These are phyloP conservation scores for Zelostemma sp. DNA, from an alignment of 1,140 invertebrate genomes.

Conservation along the genomic window DNA sequence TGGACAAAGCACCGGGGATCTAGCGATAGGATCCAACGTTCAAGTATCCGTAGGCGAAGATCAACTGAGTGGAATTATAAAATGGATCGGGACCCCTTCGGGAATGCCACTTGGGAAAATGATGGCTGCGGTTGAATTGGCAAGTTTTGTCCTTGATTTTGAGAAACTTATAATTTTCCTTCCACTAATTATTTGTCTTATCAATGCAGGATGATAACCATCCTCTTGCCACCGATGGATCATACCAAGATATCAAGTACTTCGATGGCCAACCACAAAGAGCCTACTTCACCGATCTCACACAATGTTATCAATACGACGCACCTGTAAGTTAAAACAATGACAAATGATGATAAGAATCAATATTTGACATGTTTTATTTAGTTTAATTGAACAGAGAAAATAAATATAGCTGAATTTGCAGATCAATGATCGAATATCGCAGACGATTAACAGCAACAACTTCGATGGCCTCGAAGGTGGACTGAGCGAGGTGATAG, in stretches of 20 bases:
- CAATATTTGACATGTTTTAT: too few relatives aligned
- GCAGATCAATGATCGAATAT: constrained; percentile 45
- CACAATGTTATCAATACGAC: constrained; percentile 82
- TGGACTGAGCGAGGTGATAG: constrained; percentile 81
- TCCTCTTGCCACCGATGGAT: constrained; percentile 79
- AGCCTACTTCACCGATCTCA: constrained; percentile 83
- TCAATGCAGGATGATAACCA: constrained; percentile 80
- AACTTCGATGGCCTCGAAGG: constrained; percentile 78
- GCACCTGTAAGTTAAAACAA: constrained; percentile 73
- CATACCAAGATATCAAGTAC: constrained; percentile 77
- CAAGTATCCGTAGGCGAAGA: constrained; percentile 75
- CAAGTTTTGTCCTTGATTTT: too few relatives aligned
- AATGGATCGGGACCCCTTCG: constrained; percentile 83
- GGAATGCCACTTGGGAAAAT: constrained; percentile 67
- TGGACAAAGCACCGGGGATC: constrained; percentile 65
- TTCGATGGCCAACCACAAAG: constrained; percentile 80
- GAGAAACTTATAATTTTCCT: too few relatives aligned
- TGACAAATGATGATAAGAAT: too few relatives aligned
- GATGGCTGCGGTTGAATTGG: constrained; percentile 80
- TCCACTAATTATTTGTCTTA: too few relatives aligned
- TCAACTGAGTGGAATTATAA: constrained; percentile 82
- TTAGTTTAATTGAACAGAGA: too few relatives aligned
- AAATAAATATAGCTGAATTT: too few relatives aligned
- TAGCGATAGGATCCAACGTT: constrained; percentile 81
- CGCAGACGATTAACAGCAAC: constrained; percentile 37